These are phyloP conservation scores for Eurosta solidaginis DNA, from an alignment of 1,140 invertebrate genomes.

Conservation along the genomic window DNA sequence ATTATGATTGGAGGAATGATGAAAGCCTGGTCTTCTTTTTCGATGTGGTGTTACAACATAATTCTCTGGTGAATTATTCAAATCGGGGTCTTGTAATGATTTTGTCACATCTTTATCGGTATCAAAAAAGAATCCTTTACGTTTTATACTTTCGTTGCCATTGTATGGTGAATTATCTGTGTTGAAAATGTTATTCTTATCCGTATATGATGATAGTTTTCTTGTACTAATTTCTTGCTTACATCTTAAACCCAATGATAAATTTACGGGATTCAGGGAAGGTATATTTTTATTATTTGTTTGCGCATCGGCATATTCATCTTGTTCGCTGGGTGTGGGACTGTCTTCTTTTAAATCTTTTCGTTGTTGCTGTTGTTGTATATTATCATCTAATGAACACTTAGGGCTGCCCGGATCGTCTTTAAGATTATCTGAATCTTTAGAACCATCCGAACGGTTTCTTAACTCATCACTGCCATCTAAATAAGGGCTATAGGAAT, in stretches of 20 bases:
- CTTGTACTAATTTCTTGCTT: slow-evolving; percentile 48
- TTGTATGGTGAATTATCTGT: slow-evolving; percentile 42
- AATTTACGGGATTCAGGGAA: slow-evolving; percentile 73
- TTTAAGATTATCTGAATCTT: not conserved
- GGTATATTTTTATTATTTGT: slow-evolving; percentile 8
- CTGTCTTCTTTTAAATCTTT: slow-evolving; percentile 3
- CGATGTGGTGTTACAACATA: slow-evolving; percentile 84
- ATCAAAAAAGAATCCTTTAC: slow-evolving; percentile 69
- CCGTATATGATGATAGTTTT: slow-evolving; percentile 34
- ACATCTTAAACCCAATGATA: slow-evolving; percentile 65
- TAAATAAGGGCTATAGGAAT: slow-evolving; percentile 12
- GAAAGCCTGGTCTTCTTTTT: slow-evolving; percentile 81
- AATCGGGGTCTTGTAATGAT: slow-evolving; percentile 68
- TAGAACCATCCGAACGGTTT: not conserved
- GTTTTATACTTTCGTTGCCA: slow-evolving; percentile 63
- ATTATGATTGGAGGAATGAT: slow-evolving; percentile 82
- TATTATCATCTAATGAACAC: slow-evolving; percentile 19
- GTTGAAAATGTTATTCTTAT: slow-evolving; percentile 37
- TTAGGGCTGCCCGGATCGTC: slow-evolving; percentile 17
- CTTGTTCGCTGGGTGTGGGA: not conserved
- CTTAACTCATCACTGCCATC: slow-evolving; percentile 14
- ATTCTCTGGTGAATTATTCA: slow-evolving; percentile 71
- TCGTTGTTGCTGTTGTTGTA: too few relatives aligned
- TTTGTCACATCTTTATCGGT: slow-evolving; percentile 65
- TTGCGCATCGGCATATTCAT: not conserved